Base-by-base conservation (phyloP, 2,888 invertebrate genomes). In the Anagyrus pseudococci region DNA sequence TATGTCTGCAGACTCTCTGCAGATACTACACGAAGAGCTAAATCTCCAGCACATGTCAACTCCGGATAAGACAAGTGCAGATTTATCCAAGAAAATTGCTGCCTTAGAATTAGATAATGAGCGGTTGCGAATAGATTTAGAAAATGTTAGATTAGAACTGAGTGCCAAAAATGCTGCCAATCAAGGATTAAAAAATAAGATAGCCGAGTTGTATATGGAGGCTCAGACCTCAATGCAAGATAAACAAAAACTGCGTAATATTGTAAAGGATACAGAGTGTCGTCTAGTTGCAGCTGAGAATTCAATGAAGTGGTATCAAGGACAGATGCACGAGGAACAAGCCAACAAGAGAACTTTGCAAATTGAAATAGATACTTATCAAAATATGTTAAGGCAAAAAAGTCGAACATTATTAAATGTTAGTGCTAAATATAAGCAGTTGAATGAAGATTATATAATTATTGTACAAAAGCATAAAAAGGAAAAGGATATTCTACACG, bases 251-350 rank as follows among this genome's bases (percentile, higher is more conserved):
- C 57, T 77, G 15, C 67, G 72, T 19, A 75, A 73, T 46, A 65
- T 59, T 6, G 17, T 73, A 4, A 72, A 71, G 37, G 76, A 75
- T 43, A 63, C 67, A 0, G 71, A 67, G n/a, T 70, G 62, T 64
- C 71, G 67, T 19, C 58, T 74, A 17, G 52, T 63, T 1, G 58
- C 69, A 2, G 67, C 70, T 0, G 74, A 77, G 37, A 67, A 71
- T 25, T 75, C 75, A 3, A 65, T 70, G 0, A 75, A 74, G 57
- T 77, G 77, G 77, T 77, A 77, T 65, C 72, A 72, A 41, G 65
- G 70, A 6, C 75, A 76, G 47, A 58, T 76, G 22, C 71, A 77
- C 29, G 71, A 70, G 26, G 63, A 70, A 1, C 72, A 76, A 63
- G 76, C 75, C 2, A 69, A 58, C 29, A 72, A 71, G 29, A 75